Conservation (phyloP, 2,888 invertebrate genomes). For the Tenthredo mesomela region DNA sequence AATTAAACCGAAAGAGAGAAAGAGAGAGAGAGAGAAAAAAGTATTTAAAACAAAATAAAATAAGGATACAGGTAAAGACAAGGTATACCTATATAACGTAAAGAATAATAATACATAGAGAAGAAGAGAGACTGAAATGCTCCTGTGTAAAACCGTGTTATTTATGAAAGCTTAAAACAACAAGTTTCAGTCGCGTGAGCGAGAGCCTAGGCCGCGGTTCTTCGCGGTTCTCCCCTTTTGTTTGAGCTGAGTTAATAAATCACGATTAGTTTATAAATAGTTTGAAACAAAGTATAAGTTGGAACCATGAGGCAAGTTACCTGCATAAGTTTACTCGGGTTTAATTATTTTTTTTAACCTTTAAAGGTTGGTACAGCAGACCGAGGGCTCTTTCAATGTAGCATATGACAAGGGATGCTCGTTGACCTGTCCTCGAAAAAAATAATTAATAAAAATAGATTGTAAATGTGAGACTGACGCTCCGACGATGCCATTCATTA, state of each 20-base stretch:
- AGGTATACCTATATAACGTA: too few species aligned
- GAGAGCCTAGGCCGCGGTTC: conserved; percentile 44
- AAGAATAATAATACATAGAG: too few species aligned
- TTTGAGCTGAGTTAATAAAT: conserved; percentile 73
- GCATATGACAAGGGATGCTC: not conserved
- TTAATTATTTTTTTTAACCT: conserved; percentile 49
- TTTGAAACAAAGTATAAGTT: conserved; percentile 34
- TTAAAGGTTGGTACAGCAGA: conserved; percentile 39
- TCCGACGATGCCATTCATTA: conserved; percentile 35
- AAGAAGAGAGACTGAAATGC: not conserved
- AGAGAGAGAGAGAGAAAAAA: too few species aligned
- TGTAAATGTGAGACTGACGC: conserved; percentile 34
- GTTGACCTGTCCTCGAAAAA: conserved; percentile 27
- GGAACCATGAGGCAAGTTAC: not conserved
- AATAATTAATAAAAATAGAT: conserved; percentile 41
- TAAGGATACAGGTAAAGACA: too few species aligned
- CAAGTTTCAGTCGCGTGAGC: conserved; percentile 36
- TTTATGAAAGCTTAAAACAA: conserved; percentile 47
- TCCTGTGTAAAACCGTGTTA: conserved; percentile 17
- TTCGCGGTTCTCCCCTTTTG: conserved; percentile 64
- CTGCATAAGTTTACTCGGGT: conserved; percentile 34
- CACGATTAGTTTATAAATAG: conserved; percentile 70
- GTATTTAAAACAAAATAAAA: too few species aligned
- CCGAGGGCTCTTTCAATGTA: not conserved
- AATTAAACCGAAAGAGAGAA: too few species aligned